Base-by-base conservation (phyloP, 2,113 vertebrate species). In the Entosphenus tridentatus region DNA sequence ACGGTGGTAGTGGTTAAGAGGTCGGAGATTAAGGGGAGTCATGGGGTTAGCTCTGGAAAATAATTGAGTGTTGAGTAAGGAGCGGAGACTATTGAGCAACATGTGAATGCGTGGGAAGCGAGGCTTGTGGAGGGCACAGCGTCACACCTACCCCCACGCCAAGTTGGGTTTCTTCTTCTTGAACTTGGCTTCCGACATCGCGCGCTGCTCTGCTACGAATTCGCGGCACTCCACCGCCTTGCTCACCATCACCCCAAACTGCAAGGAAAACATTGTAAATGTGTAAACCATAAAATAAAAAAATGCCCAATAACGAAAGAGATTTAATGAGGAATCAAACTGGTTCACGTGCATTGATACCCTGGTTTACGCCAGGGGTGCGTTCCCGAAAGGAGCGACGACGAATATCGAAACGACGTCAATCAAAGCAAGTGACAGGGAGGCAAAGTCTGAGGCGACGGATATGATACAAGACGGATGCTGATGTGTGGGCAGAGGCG, bases 231-330 rank as follows among this genome's bases (percentile, higher is more conserved):
- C 62, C 62, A 65, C 62, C n/a, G 62, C 62, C 62, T 21, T n/a
- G 10, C n/a, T 21, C 62, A 65, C 62, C 62, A 65, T 65, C 62
- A 65, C 62, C 62, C 62, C 62, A 65, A 65, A 65, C 62, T 65
- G 62, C n/a, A 65, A 9, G n/a, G 21, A 9, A 9, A 21, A 16
- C n/a, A 65, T n/a, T n/a, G 10, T 9, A 21, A 17, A 17, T 17
- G 13, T 14, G 5, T n/a, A 65, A 65, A 65, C n/a, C 21, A 21
- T 21, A 65, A 65, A 21, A 65, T 16, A 65, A 65, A 65, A 65
- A 65, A 62, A 13, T 14, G 16, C 13, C 13, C 13, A 13, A 62
- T 14, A 62, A 14, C 58, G 16, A 62, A 62, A 65, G n/a, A 65
- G 21, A 16, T 16, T 16, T 9, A 65, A 9, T 21, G n/a, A 11